These are phyloP conservation scores for Whitmania pigra DNA, from an alignment of 1,140 invertebrate genomes.

Conservation along the genomic window DNA sequence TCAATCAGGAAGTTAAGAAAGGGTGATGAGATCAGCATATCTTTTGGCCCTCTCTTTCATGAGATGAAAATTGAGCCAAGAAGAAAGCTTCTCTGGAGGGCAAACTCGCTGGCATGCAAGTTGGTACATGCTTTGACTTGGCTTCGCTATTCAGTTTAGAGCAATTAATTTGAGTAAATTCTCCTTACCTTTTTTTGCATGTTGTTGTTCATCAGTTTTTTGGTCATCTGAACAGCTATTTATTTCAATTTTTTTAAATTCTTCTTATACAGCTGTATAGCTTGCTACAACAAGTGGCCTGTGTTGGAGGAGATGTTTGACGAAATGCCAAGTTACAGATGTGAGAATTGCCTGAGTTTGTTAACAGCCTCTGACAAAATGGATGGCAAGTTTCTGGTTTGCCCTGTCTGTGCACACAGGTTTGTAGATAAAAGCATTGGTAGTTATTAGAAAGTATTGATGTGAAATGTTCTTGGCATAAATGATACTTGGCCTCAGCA, in stretches of 20 bases:
- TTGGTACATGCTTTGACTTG: neutral
- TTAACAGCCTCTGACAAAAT: neutral
- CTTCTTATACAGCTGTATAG: constrained; percentile 42
- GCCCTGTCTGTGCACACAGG: constrained; percentile 7
- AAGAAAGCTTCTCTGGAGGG: constrained; percentile 53
- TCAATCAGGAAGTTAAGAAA: constrained; percentile 49
- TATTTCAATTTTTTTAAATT: too few species aligned
- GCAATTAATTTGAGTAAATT: too few species aligned
- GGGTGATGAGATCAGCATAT: constrained; percentile 68
- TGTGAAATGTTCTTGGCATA: too few species aligned
- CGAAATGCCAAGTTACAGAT: constrained; percentile 10
- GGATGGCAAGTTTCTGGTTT: constrained; percentile 3
- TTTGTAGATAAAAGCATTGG: neutral
- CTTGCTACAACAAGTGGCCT: constrained; percentile 71
- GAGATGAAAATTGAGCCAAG: constrained; percentile 49
- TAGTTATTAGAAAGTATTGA: too few species aligned
- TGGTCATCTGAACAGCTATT: too few species aligned
- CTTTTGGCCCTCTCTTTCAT: constrained; percentile 79
- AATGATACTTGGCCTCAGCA: too few species aligned
- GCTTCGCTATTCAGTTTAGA: too few species aligned
- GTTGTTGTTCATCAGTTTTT: too few species aligned
- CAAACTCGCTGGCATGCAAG: constrained; percentile 72
- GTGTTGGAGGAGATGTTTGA: constrained; percentile 56
- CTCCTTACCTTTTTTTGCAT: too few species aligned
- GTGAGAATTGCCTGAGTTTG: neutral